These are phyloP conservation scores for Melinaea marsaeus DNA, from an alignment of 2,888 invertebrate genomes.

Conservation along the genomic window DNA sequence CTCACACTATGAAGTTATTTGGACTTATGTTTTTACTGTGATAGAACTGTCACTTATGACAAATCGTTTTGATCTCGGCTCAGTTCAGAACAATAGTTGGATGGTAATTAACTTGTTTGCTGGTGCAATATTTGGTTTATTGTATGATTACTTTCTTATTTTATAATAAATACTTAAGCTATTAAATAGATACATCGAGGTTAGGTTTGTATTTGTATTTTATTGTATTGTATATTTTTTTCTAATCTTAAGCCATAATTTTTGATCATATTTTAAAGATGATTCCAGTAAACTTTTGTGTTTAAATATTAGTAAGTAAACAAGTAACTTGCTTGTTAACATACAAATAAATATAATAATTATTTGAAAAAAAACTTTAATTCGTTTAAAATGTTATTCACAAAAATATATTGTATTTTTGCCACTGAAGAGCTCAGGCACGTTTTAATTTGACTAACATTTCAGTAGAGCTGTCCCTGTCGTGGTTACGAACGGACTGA, in stretches of 20 bases:
- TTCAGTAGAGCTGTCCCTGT: slow-evolving; percentile 19
- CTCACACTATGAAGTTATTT: slow-evolving; percentile 71
- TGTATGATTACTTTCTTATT: not conserved
- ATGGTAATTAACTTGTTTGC: slow-evolving; percentile 1
- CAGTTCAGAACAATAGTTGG: not conserved
- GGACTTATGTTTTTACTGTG: slow-evolving; percentile 38
- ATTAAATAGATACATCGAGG: too few relatives aligned
- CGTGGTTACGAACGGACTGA: slow-evolving; percentile 21
- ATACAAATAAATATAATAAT: not conserved
- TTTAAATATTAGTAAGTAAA: not conserved
- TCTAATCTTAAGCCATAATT: too few relatives aligned
- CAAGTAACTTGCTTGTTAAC: not conserved
- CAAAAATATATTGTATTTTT: slow-evolving; percentile 2
- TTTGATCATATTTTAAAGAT: too few relatives aligned
- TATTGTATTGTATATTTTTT: too few relatives aligned
- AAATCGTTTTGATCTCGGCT: slow-evolving; percentile 45
- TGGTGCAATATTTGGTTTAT: not conserved
- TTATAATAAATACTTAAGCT: not conserved
- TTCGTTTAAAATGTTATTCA: not conserved
- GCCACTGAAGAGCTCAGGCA: slow-evolving; percentile 14
- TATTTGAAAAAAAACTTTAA: not conserved
- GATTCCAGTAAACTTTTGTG: too few relatives aligned
- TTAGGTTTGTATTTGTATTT: too few relatives aligned
- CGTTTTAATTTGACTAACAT: slow-evolving; percentile 25
- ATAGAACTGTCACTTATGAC: slow-evolving; percentile 43